Evolutionary conservation across 2,888 invertebrate species (phyloP), one percentile per base, ranked within the genome.

Genomic region (Zaprionus obscuricornis): DNA sequence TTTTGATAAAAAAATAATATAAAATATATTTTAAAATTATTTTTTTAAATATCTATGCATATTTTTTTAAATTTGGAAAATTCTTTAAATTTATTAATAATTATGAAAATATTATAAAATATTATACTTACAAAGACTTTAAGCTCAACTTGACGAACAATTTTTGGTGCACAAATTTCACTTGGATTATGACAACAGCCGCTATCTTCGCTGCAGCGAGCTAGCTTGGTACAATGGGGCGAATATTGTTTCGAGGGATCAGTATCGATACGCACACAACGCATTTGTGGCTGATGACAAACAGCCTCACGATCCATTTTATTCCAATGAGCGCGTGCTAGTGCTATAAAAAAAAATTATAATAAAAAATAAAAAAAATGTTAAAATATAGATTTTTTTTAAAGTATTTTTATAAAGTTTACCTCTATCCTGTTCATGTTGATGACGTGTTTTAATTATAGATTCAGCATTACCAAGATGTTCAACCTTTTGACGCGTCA

Each of bases 151-250:
- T 92, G 91, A 75, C 93, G 92, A 24, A 94, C 93, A 7, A 92
- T 92, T 86, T 95, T 94, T 0, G 96, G 95, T 8, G 94, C 95
- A 90, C 97, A 97, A 33, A 94, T 94, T 62, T 94, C 92, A 0
- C 92, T 90, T 63, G 94, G 94, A 60, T 92, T 92, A 67, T 91
- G 91, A 89, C 98, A 98, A 91, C 97, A 98, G 47, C 97, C 97
- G 13, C 96, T 94, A 90, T 96, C 96, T 74, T 96, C 95, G 7
- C 95, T 94, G 89, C 98, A 98, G 65, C 96, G 93, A 88, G 97
- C 95, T 46, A 98, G 91, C 45, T 95, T 93, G 10, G 96, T 96
- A 88, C 97, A 97, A 42, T 95, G 94, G 0, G 98, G 97, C 82
- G 94, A 92, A 91, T 96, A 97, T 13, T 93, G 92, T 73, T 94